Conservation (phyloP, 2,888 invertebrate genomes). For the Microctonus aethiopoides region DNA sequence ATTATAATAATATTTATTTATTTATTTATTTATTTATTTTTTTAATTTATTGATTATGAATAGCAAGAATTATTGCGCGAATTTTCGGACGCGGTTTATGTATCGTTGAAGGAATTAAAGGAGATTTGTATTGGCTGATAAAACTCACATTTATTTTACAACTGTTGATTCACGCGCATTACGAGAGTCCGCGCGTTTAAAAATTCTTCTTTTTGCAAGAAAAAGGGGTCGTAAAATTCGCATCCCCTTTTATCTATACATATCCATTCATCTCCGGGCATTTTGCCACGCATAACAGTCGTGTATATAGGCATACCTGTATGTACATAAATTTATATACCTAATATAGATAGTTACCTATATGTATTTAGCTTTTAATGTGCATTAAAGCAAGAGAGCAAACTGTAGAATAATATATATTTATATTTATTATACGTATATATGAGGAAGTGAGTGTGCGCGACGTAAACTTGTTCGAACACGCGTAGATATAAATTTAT, state of each 20-base stretch:
- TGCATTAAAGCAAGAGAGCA: too few species aligned
- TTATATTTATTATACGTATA: too few species aligned
- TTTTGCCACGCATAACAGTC: slow-evolving; percentile 15
- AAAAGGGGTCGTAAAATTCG: slow-evolving; percentile 20
- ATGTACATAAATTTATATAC: slow-evolving; percentile 2
- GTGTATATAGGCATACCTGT: not conserved
- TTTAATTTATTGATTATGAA: not conserved
- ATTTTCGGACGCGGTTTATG: not conserved
- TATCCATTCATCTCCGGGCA: slow-evolving; percentile 19
- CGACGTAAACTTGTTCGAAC: slow-evolving; percentile 35
- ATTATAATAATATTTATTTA: too few species aligned
- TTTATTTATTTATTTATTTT: not conserved
- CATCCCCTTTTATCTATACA: slow-evolving; percentile 8
- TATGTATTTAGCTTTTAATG: not conserved
- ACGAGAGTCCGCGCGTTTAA: not conserved
- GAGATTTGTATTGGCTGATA: slow-evolving; percentile 16
- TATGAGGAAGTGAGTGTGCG: slow-evolving; percentile 19
- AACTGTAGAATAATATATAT: slow-evolving; percentile 7
- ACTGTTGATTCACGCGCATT: slow-evolving; percentile 28
- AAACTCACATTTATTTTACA: slow-evolving; percentile 22
- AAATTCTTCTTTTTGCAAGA: slow-evolving; percentile 15
- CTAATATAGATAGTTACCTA: too few species aligned
- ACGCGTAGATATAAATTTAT: slow-evolving; percentile 40
- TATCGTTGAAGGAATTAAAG: not conserved
- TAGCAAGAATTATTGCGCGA: not conserved